Base-by-base conservation (phyloP, 2,113 vertebrate species). In the Nibea albiflora region DNA sequence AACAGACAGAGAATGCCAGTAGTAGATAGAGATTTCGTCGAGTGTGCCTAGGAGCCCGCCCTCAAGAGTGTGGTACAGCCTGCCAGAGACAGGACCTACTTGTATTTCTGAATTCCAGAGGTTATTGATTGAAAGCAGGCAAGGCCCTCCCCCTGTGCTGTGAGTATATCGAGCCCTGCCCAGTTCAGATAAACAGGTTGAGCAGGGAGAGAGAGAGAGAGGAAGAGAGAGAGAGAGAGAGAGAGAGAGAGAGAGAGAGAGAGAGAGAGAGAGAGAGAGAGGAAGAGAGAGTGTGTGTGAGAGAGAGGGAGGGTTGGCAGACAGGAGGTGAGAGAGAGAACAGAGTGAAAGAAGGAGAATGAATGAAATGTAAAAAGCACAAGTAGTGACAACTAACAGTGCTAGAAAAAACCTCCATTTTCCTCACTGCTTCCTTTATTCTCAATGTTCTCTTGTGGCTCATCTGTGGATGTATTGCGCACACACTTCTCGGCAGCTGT, bases 121-220 rank as follows among this genome's bases (percentile, higher is more conserved):
- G 93, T 95, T 95, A 95, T 94, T 95, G 94, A 95, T 94, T 95
- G 94, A 96, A 95, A 95, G 92, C 94, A 94, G 94, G 82, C 88
- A 86, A 92, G 93, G 89, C 84, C 93, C 94, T 92, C 90, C 93
- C 88, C 93, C 88, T 90, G 79, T 72, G 83, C 86, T 84, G 85
- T 61, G 92, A 90, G 91, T 90, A 75, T 76, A 84, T 77, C 35
- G 81, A 91, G 92, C 93, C 89, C 92, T 88, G 91, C 91, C 93
- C 90, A 90, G 91, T 77, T 94, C 78, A 94, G 94, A 95, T 94
- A 95, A 94, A 94, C 94, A 94, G 92, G 94, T 94, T 89, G 86
- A 94, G 88, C 92, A 50, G 93, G 91, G 19, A 79, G 76, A 65
- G 85, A 66, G 63, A 84, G 76, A 65, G 68, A 35, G 58, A 56